Evolutionary conservation across 2,797 vertebrate genomes (phyloP).

Genomic region (Pangasius larnaudii): DNA sequence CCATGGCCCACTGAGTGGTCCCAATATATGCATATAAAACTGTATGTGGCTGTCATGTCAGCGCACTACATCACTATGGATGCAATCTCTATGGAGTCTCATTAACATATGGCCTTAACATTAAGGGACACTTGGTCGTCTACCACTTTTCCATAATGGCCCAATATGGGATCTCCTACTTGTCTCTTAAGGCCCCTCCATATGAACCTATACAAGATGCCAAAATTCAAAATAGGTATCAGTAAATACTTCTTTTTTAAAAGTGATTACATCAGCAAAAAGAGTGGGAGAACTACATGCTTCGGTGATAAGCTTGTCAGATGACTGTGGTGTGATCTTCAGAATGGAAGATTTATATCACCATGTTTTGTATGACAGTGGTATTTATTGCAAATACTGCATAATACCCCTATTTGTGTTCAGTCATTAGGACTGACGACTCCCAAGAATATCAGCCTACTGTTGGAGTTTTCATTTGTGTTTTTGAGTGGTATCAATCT

Average conservation of each 20-base stretch:
- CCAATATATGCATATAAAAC: background rate
- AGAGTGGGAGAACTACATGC: background rate
- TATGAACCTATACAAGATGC: background rate
- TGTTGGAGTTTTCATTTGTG: background rate
- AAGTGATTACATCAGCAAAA: background rate
- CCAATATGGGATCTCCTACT: background rate
- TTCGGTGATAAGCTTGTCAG: background rate
- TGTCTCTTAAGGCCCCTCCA: background rate
- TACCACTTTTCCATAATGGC: background rate
- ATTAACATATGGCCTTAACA: background rate
- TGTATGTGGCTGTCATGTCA: background rate
- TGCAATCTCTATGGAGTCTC: background rate
- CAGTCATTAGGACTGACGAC: background rate
- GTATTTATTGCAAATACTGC: background rate
- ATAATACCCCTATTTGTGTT: background rate
- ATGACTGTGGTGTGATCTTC: no score
- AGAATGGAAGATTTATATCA: background rate
- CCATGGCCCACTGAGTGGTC: background rate
- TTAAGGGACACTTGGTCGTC: background rate
- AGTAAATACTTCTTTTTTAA: background rate
- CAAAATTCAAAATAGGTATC: background rate
- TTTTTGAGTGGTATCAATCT: background rate
- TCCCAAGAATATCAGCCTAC: slow-evolving; percentile 11
- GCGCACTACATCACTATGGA: background rate
- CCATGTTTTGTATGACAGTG: background rate